A percentile compares a stretch with the other conserved stretches of the same genome.
phyloP scores from a whole-genome alignment of 2,113 vertebrate genomes.

The Ceuthmochares aereus region DNA sequence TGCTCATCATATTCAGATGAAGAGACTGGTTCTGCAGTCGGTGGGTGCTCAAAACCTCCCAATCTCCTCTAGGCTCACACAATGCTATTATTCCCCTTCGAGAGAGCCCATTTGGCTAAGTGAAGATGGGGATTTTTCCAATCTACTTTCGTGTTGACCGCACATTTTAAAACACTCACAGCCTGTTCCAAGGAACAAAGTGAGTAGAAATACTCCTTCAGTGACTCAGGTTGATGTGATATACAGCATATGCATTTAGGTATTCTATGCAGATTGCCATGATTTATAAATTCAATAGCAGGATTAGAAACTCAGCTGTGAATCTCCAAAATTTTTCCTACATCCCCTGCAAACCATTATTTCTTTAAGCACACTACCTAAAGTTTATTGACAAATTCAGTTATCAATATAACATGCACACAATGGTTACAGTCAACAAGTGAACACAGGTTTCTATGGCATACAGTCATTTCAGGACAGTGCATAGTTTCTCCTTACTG shows the following conservation, averaged over 20 bases:
- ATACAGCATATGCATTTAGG: not conserved
- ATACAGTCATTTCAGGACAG: not conserved
- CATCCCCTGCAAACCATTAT: not conserved
- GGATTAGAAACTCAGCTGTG: not conserved
- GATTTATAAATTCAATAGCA: not conserved
- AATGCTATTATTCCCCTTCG: not conserved
- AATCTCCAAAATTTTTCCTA: not conserved
- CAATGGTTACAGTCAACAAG: not conserved
- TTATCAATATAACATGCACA: not conserved
- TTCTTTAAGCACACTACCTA: not conserved
- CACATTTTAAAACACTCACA: not conserved
- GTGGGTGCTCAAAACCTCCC: not conserved
- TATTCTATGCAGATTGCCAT: not conserved
- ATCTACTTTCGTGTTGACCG: not conserved
- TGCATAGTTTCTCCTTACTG: not conserved
- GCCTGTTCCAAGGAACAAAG: not conserved
- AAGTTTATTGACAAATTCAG: not conserved
- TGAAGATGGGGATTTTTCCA: constrained; percentile 45
- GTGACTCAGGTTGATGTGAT: not conserved
- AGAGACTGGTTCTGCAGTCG: not conserved
- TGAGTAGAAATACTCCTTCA: not conserved
- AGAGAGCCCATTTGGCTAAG: not conserved
- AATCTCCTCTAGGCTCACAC: not conserved
- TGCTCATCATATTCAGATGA: not conserved
- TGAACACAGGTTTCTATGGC: not conserved